Percentiles rank a stretch among this genome's conserved stretches.
These are phyloP conservation scores for Lymantria dispar DNA, from an alignment of 2,888 invertebrate species.

Conservation along the genomic window DNA sequence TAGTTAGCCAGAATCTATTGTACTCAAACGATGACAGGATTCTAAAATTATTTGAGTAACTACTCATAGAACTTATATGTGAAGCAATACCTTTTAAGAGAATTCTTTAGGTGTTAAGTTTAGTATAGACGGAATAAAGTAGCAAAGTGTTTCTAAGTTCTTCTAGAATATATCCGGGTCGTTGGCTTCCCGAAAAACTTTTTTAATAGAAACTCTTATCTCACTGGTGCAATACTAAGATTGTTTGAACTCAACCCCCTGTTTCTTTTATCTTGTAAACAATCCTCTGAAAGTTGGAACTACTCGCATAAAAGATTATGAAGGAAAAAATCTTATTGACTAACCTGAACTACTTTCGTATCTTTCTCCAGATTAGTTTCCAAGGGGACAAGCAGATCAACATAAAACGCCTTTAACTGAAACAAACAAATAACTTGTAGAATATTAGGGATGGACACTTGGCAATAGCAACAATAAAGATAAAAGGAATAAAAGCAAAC, in stretches of 20 bases:
- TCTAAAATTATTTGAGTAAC: too few species aligned
- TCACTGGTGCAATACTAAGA: slow-evolving; percentile 46
- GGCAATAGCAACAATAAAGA: slow-evolving; percentile 19
- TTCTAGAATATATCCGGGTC: slow-evolving; percentile 20
- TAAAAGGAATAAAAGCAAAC: slow-evolving; percentile 14
- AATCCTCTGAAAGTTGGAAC: slow-evolving; percentile 47
- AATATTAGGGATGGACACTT: slow-evolving; percentile 36
- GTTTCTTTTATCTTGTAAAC: slow-evolving; percentile 55
- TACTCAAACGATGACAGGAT: too few species aligned
- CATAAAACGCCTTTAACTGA: slow-evolving; percentile 96
- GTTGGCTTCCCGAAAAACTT: slow-evolving; percentile 45
- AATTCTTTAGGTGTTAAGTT: background rate
- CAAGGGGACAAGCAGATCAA: slow-evolving; percentile 94
- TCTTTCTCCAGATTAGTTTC: slow-evolving; percentile 97
- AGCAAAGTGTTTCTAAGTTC: slow-evolving; percentile 6
- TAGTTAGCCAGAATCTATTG: too few species aligned
- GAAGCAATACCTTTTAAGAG: too few species aligned
- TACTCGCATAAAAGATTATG: slow-evolving; percentile 55
- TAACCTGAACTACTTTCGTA: slow-evolving; percentile 95
- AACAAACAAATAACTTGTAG: slow-evolving; percentile 51
- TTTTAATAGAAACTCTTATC: slow-evolving; percentile 67
- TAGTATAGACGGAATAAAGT: slow-evolving; percentile 16
- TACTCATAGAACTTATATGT: too few species aligned
- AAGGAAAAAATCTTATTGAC: slow-evolving; percentile 57
- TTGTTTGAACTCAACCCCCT: slow-evolving; percentile 51